Conservation (phyloP, 2,797 vertebrate genomes). For the Eupleurogrammus muticus region DNA sequence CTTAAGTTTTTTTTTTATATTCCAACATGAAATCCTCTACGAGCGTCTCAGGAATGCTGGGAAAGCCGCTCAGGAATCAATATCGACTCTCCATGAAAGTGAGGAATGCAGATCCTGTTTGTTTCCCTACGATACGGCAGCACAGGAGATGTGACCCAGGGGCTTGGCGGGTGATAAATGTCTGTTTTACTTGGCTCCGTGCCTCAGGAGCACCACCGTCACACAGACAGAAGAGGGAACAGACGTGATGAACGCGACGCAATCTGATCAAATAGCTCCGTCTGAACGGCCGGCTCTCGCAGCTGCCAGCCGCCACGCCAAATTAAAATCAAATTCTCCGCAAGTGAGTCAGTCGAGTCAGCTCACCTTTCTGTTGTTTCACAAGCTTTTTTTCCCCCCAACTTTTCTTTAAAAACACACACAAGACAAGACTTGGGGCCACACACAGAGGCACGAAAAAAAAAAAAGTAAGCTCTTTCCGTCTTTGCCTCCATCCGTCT, state of each 20-base stretch:
- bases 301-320: slow-evolving; percentile 14
- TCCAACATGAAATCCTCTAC: slow-evolving; percentile 23
- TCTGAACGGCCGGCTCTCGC: slow-evolving; percentile 19
- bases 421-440: neutral
- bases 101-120: slow-evolving; percentile 65
- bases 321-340: slow-evolving; percentile 16
- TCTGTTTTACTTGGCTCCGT: slow-evolving; percentile 67
- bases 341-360: slow-evolving; percentile 30
- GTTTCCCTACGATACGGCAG: slow-evolving; percentile 57
- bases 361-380: slow-evolving; percentile 25
- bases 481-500: slow-evolving; percentile 37
- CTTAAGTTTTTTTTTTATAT: slow-evolving; percentile 1
- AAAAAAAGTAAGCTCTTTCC: slow-evolving; percentile 14
- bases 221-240: slow-evolving; percentile 38
- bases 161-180: slow-evolving; percentile 51
- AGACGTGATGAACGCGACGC: slow-evolving; percentile 37
- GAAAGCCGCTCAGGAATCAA: slow-evolving; percentile 55
- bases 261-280: slow-evolving; percentile 32
- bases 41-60: slow-evolving; percentile 39
- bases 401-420: slow-evolving; percentile 16
- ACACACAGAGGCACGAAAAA: slow-evolving; percentile 12
- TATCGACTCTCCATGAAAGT: slow-evolving; percentile 48
- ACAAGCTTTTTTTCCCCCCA: slow-evolving; percentile 10
- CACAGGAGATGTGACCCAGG: slow-evolving; percentile 64
- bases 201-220: slow-evolving; percentile 31